Percentiles rank a stretch among this genome's conserved stretches.
phyloP scores from a whole-genome alignment of 2,888 invertebrate species.

The Salpingus planirostris region DNA sequence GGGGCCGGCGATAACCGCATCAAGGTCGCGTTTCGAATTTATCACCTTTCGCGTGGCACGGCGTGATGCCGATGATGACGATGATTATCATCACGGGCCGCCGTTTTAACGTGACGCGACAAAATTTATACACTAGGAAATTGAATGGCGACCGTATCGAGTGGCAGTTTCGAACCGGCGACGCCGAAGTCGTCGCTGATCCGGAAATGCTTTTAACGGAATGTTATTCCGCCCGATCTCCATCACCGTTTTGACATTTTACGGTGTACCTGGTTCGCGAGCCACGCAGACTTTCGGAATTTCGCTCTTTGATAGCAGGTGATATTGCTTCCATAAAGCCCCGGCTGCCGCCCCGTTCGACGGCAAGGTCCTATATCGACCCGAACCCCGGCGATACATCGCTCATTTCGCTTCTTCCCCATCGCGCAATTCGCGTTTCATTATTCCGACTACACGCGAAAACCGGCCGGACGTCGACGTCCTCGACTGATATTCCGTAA shows the following conservation, averaged over 20 bases:
- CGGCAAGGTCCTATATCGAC: conserved; percentile 16
- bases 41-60: conserved; percentile 15
- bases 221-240: conserved; percentile 36
- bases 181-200: conserved; percentile 26
- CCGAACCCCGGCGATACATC: neutral
- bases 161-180: conserved; percentile 23
- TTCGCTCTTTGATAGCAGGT: conserved; percentile 17
- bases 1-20: conserved; percentile 9
- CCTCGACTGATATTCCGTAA: conserved; percentile 12
- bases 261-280: conserved; percentile 22
- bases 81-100: conserved; percentile 18
- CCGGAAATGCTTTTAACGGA: conserved; percentile 39
- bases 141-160: conserved; percentile 32
- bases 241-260: conserved; percentile 37
- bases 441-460: conserved; percentile 1
- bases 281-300: conserved; percentile 14
- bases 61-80: too few species aligned
- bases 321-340: conserved; percentile 13
- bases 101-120: conserved; percentile 25
- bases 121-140: conserved; percentile 32
- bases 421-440: too few species aligned
- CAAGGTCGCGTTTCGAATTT: conserved; percentile 12
- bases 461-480: conserved; percentile 1
- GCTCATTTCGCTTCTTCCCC: too few species aligned
- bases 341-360: conserved; percentile 11